phyloP scores from a whole-genome alignment of 2,797 vertebrate species.

The Botia almorhae region DNA sequence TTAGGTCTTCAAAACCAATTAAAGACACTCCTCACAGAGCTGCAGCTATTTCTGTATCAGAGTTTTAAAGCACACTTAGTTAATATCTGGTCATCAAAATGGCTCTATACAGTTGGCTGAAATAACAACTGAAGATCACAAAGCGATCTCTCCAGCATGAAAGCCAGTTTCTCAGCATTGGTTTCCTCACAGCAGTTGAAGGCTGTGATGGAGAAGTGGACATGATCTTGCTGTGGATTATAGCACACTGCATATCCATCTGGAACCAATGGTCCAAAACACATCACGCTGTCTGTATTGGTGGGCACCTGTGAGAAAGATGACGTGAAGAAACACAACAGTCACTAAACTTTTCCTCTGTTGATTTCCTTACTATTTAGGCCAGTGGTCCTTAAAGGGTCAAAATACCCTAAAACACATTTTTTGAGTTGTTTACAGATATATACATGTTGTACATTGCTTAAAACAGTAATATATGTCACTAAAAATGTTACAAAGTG shows the following conservation, averaged over 20 bases:
- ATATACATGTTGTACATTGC: too few species aligned
- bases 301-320: conserved; percentile 73
- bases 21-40: background rate
- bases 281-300: conserved; percentile 84
- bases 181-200: conserved; percentile 89
- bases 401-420: too few species aligned
- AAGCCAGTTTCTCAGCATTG: conserved; percentile 77
- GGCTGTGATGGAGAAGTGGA: conserved; percentile 83
- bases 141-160: conserved; percentile 74
- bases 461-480: too few species aligned
- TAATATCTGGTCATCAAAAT: background rate
- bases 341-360: background rate
- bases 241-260: conserved; percentile 85
- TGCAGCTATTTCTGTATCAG: background rate
- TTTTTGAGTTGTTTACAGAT: too few species aligned
- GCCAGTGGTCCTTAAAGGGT: too few species aligned
- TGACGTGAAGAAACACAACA: background rate
- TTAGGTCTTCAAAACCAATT: too few species aligned
- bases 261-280: conserved; percentile 83
- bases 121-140: conserved; percentile 77
- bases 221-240: conserved; percentile 81
- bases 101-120: conserved; percentile 69
- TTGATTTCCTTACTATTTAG: too few species aligned
- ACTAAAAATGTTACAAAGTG: too few species aligned
- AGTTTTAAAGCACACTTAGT: background rate